Evolutionary conservation across 2,888 invertebrate genomes (phyloP), one percentile per base, ranked within the genome.

Genomic region (Acutogordius australiensis): DNA sequence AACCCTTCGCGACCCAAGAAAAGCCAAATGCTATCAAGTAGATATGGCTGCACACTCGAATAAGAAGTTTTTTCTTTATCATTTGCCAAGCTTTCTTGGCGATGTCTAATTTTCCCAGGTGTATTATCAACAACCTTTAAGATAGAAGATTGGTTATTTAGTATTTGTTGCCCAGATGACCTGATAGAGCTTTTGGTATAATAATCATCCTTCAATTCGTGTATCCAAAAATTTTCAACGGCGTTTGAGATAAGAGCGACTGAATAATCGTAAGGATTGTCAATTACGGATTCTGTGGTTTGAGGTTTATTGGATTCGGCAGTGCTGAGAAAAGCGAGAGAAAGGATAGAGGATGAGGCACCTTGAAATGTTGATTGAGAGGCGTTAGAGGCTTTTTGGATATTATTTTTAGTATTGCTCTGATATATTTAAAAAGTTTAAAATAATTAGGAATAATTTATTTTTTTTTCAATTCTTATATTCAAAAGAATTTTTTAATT

Each of bases 141-240:
- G 37, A 13, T 18, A 37, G 8, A 37, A 18, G 8, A 13, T 8
- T 37, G 8, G 8, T 8, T 13, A 37, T 37, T 37, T 37, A 37
- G 37, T 8, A 37, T 13, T 13, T 37, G 8, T 8, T 37, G 37
- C 8, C 18, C 37, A 18, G 8, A 13, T 8, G 8, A 13, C 18
- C 37, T 18, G 18, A 18, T 8, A 37, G 8, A 13, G 18, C 37
- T 37, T 37, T 37, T 37, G n/a, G n/a, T n/a, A n/a, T n/a, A n/a
- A n/a, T n/a, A n/a, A 18, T 18, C 37, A 8, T 37, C 51, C 51
- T 51, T 51, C 26, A 51, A 51, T n/a, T 51, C 51, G 51, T 51
- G 51, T 4, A 51, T 26, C 51, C 51, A 51, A 51, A 51, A 51
- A n/a, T n/a, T 51, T 51, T 51, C 51, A 26, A 51, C 51, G 4